phyloP scores from a whole-genome alignment of 2,113 vertebrate species.

The Passer montanus region DNA sequence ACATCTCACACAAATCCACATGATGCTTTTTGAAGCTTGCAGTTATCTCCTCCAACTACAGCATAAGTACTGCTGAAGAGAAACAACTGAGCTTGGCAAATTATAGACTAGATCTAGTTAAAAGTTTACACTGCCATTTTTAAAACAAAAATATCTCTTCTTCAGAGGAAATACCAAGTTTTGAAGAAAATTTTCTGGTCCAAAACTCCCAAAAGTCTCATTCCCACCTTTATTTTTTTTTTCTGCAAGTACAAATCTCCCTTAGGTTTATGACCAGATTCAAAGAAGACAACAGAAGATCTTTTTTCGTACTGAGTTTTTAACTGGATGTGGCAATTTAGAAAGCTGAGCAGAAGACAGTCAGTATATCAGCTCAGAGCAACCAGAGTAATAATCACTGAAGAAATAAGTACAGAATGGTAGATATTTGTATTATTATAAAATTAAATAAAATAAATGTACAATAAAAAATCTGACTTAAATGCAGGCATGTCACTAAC shows the following conservation, averaged over 20 bases:
- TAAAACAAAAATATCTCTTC: not conserved
- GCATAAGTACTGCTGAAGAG: fast-evolving
- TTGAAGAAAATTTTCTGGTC: not conserved
- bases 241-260: not conserved
- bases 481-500: not conserved
- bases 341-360: not conserved
- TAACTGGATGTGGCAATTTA: not conserved
- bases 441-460: not conserved
- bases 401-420: not conserved
- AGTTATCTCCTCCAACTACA: not conserved
- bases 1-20: not conserved
- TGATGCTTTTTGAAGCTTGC: not conserved
- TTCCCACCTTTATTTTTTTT: not conserved
- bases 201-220: not conserved
- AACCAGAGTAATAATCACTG: not conserved
- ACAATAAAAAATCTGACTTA: not conserved
- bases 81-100: not conserved
- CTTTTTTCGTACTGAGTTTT: not conserved
- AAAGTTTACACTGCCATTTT: not conserved
- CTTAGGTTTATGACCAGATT: not conserved
- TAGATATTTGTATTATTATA: not conserved
- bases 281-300: not conserved
- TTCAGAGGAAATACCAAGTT: not conserved
- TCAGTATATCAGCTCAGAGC: not conserved
- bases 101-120: not conserved